phyloP scores from a whole-genome alignment of 1,140 invertebrate genomes.

The Drosophila eugracilis region DNA sequence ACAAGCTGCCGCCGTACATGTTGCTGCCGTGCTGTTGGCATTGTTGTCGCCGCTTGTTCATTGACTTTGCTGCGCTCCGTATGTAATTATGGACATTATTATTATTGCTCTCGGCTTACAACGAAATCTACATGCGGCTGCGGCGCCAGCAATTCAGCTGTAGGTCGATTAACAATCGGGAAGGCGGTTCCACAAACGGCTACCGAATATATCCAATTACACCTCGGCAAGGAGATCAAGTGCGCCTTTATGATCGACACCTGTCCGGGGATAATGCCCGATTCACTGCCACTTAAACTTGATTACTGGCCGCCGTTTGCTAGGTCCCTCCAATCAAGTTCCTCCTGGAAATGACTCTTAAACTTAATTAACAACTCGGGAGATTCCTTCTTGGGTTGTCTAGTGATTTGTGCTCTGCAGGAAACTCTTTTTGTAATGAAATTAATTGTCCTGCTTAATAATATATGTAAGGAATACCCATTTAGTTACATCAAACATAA shows the following conservation, averaged over 20 bases:
- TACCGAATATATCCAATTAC: conserved; percentile 56
- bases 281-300: conserved; percentile 24
- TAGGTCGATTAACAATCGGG: conserved; percentile 46
- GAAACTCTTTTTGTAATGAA: too few species aligned
- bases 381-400: neutral
- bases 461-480: too few species aligned
- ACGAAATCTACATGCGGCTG: conserved; percentile 49
- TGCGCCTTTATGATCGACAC: conserved; percentile 37
- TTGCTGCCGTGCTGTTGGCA: conserved; percentile 36
- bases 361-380: neutral
- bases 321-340: neutral
- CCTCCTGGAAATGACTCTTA: neutral
- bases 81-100: conserved; percentile 73
- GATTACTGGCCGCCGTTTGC: conserved; percentile 6
- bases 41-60: conserved; percentile 61
- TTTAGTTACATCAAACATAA: too few species aligned
- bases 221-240: conserved; percentile 21
- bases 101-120: conserved; percentile 47
- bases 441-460: too few species aligned
- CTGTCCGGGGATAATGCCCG: conserved; percentile 20
- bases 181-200: conserved; percentile 59
- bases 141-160: conserved; percentile 41
- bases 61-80: conserved; percentile 56
- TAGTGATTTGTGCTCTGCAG: neutral
- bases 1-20: conserved; percentile 27